These are phyloP conservation scores for Corythornis vintsioides DNA, from an alignment of 2,113 vertebrate species.

Conservation along the genomic window DNA sequence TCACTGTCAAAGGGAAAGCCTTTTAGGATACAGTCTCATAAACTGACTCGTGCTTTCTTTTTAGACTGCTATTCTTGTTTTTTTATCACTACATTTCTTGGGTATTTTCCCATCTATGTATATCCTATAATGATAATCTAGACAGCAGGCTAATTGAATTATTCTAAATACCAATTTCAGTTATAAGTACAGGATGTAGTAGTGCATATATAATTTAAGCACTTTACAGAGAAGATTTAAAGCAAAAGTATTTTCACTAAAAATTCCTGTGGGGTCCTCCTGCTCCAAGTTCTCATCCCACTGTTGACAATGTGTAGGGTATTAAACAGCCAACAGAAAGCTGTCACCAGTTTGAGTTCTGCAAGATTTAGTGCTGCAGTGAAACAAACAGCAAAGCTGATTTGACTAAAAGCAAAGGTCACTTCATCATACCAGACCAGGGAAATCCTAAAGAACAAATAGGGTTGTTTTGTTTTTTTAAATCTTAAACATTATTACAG, in stretches of 20 bases:
- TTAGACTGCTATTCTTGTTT: background rate
- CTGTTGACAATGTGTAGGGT: background rate
- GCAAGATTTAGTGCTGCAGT: background rate
- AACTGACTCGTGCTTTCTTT: background rate
- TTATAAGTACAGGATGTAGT: background rate
- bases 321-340: background rate
- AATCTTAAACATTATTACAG: background rate
- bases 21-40: constrained; percentile 12
- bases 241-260: background rate
- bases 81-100: constrained; percentile 8
- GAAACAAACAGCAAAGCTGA: constrained; percentile 2
- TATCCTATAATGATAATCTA: background rate
- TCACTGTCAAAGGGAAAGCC: background rate
- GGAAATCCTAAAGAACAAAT: constrained; percentile 1
- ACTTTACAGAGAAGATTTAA: background rate
- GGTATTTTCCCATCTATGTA: constrained; percentile 35
- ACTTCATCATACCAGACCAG: background rate
- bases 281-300: background rate
- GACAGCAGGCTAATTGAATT: background rate
- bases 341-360: background rate
- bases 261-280: background rate
- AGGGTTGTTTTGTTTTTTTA: background rate
- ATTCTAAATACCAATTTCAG: background rate
- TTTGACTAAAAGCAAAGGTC: background rate
- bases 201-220: background rate